Percentiles rank a stretch among this genome's conserved stretches.
These are phyloP conservation scores for Actinopyga echinites DNA, from an alignment of 53 echinoderm and acorn worm species.

Conservation along the genomic window DNA sequence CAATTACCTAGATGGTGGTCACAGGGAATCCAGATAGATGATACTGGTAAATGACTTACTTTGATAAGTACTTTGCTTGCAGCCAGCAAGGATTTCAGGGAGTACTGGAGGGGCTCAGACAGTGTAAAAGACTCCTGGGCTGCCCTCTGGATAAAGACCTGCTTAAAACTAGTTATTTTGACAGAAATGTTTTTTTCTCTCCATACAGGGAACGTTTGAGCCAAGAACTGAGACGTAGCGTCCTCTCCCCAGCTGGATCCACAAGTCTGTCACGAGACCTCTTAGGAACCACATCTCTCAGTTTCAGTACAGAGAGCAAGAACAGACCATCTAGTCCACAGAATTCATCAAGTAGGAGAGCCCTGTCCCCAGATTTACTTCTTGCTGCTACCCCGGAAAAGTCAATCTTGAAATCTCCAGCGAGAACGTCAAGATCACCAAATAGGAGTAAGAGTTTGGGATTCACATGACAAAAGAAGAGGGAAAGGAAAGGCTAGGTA, in stretches of 20 bases:
- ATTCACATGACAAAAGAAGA: constrained; percentile 16
- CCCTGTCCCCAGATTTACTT: constrained; percentile 74
- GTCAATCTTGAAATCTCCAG: constrained; percentile 68
- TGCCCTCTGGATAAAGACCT: no score
- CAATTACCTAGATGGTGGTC: no score
- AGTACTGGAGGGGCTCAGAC: no score
- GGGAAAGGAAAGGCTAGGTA: no score
- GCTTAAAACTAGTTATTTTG: no score
- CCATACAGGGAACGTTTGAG: constrained; percentile 79
- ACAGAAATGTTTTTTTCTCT: background rate
- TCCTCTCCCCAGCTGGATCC: constrained; percentile 13
- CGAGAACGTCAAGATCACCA: background rate
- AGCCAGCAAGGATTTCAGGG: no score
- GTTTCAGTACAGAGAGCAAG: background rate
- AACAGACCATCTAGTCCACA: constrained; percentile 11
- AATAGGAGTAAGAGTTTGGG: constrained; percentile 5
- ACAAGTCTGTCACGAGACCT: constrained; percentile 41
- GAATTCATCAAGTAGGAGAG: constrained; percentile 49
- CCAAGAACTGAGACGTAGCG: constrained; percentile 80
- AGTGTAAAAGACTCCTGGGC: no score
- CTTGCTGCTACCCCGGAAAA: constrained; percentile 76
- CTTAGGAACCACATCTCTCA: background rate
- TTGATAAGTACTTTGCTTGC: no score
- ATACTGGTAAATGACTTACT: no score
- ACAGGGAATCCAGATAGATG: no score